Evolutionary conservation across 2,113 vertebrate genomes (phyloP).

Genomic region (Carollia perspicillata): DNA sequence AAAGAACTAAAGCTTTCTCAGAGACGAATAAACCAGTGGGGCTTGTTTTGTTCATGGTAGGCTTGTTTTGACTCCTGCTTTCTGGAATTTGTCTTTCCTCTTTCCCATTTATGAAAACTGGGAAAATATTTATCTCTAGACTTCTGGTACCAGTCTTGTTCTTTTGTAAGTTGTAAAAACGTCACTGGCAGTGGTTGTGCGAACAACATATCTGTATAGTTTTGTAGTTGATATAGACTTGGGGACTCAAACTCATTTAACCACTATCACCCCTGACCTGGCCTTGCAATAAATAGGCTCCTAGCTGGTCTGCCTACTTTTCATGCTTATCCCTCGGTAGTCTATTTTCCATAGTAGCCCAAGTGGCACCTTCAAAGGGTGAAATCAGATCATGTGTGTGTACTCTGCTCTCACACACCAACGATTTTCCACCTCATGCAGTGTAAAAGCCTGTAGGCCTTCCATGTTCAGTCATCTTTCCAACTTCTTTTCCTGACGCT

Average conservation of each 20-base stretch:
- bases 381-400: background rate
- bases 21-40: background rate
- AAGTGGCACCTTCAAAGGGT: background rate
- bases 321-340: background rate
- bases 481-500: background rate
- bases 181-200: background rate
- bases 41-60: background rate
- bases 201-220: background rate
- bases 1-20: background rate
- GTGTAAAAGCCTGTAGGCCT: background rate
- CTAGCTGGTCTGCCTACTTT: background rate
- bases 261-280: background rate
- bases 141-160: background rate
- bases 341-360: background rate
- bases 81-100: slow-evolving; percentile 32
- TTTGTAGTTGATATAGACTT: background rate
- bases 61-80: slow-evolving; percentile 19
- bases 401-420: background rate
- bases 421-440: background rate
- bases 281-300: background rate
- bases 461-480: background rate
- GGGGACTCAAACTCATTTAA: background rate
- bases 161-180: slow-evolving; percentile 12
- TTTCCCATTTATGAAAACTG: slow-evolving; percentile 25
- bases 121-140: slow-evolving; percentile 14